Evolutionary conservation across 2,113 vertebrate species (phyloP).

Genomic region (Ceratotherium simum): DNA sequence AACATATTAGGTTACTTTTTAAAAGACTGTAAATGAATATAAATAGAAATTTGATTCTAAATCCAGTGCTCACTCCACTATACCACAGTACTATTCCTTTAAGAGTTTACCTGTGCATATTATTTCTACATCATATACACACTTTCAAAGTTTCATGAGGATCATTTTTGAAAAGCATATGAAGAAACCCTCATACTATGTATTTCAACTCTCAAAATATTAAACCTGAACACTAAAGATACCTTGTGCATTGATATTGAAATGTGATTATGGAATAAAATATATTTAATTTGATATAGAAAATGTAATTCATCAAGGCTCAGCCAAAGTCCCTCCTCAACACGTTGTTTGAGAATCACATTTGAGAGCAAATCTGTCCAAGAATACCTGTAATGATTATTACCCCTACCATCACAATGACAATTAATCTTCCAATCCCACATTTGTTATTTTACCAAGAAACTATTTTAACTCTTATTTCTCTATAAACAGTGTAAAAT

Average conservation of each 20-base stretch:
- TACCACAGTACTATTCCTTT: background rate
- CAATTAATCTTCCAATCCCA: background rate
- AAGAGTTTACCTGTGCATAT: background rate
- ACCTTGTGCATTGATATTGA: background rate
- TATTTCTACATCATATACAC: background rate
- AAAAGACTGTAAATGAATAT: background rate
- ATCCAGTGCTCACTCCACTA: background rate
- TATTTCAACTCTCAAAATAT: constrained; percentile 28
- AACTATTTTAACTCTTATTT: background rate
- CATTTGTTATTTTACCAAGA: background rate
- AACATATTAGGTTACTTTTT: background rate
- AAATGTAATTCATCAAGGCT: background rate
- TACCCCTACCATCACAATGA: background rate
- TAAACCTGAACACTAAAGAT: constrained; percentile 33
- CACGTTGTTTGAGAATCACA: background rate
- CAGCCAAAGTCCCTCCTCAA: background rate
- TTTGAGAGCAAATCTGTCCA: background rate
- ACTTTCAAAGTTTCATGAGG: background rate
- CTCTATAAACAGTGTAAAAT: background rate
- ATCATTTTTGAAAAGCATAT: background rate
- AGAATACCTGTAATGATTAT: background rate
- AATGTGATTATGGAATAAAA: background rate
- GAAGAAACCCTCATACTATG: background rate
- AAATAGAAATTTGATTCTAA: background rate
- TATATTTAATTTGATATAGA: background rate